phyloP scores from a whole-genome alignment of 2,113 vertebrate species.

The Equus przewalskii region DNA sequence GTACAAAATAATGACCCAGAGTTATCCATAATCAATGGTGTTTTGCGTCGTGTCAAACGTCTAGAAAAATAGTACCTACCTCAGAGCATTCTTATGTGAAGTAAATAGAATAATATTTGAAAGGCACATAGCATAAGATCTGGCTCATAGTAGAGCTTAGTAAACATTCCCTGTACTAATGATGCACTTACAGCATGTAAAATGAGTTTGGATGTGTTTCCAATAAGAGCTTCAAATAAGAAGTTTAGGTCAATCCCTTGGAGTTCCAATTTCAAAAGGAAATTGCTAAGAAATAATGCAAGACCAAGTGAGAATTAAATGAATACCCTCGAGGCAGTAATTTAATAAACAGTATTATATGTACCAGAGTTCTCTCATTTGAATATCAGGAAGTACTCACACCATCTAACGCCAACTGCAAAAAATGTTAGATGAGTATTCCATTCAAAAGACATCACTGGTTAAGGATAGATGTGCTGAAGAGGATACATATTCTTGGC shows the following conservation, averaged over 20 bases:
- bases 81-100: not conserved
- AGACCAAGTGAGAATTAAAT: not conserved
- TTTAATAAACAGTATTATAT: not conserved
- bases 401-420: not conserved
- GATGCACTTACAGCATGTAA: not conserved
- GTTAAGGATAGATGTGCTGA: not conserved
- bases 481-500: not conserved
- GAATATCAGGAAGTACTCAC: not conserved
- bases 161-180: not conserved
- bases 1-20: slow-evolving; percentile 18
- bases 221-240: not conserved
- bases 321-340: not conserved
- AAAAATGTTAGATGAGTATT: not conserved
- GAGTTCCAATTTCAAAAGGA: slow-evolving; percentile 22
- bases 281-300: not conserved
- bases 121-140: not conserved
- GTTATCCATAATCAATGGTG: not conserved
- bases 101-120: not conserved
- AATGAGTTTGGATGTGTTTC: not conserved
- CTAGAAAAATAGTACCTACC: not conserved
- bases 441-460: not conserved
- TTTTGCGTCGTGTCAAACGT: not conserved
- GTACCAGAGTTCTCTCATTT: not conserved
- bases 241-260: not conserved
- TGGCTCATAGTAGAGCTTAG: not conserved